Percentiles rank a stretch among this genome's conserved stretches.
phyloP scores from a whole-genome alignment of 2,113 vertebrate species.

The Pseudopodoces humilis region DNA sequence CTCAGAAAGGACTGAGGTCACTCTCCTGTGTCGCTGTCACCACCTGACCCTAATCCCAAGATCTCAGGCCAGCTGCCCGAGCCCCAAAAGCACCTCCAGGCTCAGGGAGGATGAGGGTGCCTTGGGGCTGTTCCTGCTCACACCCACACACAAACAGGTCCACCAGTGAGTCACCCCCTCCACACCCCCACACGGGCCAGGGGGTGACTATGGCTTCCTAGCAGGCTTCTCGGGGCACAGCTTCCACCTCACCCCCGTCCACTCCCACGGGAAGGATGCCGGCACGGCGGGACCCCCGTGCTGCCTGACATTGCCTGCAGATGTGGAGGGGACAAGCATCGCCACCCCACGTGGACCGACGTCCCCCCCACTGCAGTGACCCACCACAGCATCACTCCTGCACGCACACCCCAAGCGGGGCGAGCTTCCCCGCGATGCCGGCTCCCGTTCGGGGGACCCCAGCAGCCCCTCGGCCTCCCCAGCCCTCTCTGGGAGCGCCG shows the following conservation, averaged over 20 bases:
- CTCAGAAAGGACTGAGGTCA: background rate
- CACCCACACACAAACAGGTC: background rate
- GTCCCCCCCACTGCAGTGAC: fast-evolving
- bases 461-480: background rate
- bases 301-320: fast-evolving
- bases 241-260: background rate
- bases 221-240: background rate
- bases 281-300: background rate
- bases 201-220: fast-evolving
- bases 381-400: background rate
- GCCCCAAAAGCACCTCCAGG: fast-evolving
- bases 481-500: background rate
- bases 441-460: background rate
- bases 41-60: background rate
- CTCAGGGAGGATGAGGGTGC: background rate
- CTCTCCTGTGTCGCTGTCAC: background rate
- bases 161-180: background rate
- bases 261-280: fast-evolving
- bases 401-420: fast-evolving
- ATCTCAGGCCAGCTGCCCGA: background rate
- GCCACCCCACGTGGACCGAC: fast-evolving
- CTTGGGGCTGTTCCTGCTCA: background rate
- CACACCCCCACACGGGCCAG: background rate
- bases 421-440: background rate
- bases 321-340: fast-evolving